A percentile compares a stretch with the other conserved stretches of the same genome.
These are phyloP conservation scores for Lamprotornis superbus DNA, from an alignment of 2,113 vertebrate genomes.

Conservation along the genomic window DNA sequence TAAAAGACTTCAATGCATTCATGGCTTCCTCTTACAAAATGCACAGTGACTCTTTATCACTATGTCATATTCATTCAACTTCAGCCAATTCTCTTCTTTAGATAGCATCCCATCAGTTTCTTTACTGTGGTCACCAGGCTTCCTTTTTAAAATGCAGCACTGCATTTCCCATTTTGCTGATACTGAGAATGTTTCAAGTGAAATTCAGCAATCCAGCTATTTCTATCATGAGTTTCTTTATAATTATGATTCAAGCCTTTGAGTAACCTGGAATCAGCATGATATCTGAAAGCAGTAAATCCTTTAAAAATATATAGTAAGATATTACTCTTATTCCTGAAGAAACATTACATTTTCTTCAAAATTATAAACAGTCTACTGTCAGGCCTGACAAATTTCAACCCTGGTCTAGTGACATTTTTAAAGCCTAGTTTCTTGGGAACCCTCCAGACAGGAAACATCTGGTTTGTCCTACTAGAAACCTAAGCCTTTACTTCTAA, in stretches of 20 bases:
- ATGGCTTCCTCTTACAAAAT: neutral
- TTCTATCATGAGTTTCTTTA: neutral
- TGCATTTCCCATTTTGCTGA: neutral
- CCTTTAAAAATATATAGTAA: neutral
- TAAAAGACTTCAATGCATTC: neutral
- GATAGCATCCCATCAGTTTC: neutral
- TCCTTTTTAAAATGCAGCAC: neutral
- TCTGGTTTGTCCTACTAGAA: neutral
- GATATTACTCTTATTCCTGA: neutral
- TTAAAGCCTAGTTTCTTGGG: constrained; percentile 26
- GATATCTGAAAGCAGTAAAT: neutral
- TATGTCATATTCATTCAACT: neutral
- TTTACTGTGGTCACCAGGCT: neutral
- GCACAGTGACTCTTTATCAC: neutral
- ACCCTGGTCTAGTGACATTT: neutral
- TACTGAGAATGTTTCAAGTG: neutral
- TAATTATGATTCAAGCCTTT: neutral
- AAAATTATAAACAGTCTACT: neutral
- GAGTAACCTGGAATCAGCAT: neutral
- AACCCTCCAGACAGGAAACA: constrained; percentile 36
- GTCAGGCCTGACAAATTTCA: constrained; percentile 35
- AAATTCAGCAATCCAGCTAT: neutral
- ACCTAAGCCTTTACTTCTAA: neutral
- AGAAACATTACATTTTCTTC: neutral
- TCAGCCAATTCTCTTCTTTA: neutral